Evolutionary conservation across 2,888 invertebrate genomes (phyloP).

Genomic region (Oxystoma pomonae): DNA sequence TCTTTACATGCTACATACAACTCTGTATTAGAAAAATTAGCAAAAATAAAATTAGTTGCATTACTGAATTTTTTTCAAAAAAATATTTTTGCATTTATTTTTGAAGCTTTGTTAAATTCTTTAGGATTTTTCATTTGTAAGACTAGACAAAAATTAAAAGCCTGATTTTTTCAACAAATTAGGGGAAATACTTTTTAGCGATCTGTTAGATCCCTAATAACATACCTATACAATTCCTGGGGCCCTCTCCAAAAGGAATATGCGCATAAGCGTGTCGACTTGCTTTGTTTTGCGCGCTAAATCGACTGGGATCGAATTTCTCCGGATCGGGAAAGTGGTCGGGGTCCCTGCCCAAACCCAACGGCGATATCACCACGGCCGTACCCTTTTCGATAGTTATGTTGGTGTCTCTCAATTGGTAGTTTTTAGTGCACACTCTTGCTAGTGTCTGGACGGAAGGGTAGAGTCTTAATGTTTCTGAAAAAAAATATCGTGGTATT

Average conservation of each 20-base stretch:
- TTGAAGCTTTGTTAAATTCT: too few relatives aligned
- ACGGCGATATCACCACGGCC: constrained; percentile 24
- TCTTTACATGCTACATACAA: too few relatives aligned
- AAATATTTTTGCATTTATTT: too few relatives aligned
- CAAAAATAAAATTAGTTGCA: too few relatives aligned
- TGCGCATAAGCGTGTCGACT: constrained; percentile 23
- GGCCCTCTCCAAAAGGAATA: constrained; percentile 34
- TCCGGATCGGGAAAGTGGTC: constrained; percentile 31
- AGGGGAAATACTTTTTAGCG: too few relatives aligned
- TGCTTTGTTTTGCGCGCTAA: constrained; percentile 26
- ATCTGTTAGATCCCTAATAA: too few relatives aligned
- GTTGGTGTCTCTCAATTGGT: constrained; percentile 28
- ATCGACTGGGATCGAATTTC: constrained; percentile 33
- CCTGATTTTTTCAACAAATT: too few relatives aligned
- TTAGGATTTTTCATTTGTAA: too few relatives aligned
- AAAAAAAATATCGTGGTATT: background rate
- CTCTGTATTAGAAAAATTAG: too few relatives aligned
- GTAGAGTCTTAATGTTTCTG: constrained; percentile 29
- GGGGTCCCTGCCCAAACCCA: constrained; percentile 29
- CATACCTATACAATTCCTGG: constrained; percentile 33
- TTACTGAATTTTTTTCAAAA: too few relatives aligned
- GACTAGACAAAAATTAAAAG: too few relatives aligned
- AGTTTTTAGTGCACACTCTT: constrained; percentile 30
- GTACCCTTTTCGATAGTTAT: constrained; percentile 31
- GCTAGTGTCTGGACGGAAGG: constrained; percentile 27